These are phyloP conservation scores for Andricus quercusramuli DNA, from an alignment of 2,888 invertebrate genomes.

Conservation along the genomic window DNA sequence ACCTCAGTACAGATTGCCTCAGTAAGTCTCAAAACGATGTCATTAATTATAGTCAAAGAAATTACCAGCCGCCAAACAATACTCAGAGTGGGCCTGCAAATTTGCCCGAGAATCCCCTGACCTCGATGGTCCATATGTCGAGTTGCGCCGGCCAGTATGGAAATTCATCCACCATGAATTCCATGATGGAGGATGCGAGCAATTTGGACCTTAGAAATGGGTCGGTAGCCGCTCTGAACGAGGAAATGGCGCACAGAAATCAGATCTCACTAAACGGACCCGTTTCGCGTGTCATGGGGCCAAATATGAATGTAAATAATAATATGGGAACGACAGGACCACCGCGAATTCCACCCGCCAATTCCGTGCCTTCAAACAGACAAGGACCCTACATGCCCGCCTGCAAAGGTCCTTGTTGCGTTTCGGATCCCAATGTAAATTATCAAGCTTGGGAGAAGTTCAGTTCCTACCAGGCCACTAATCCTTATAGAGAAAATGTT, in stretches of 20 bases:
- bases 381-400: constrained; percentile 60
- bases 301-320: constrained; percentile 58
- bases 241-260: constrained; percentile 66
- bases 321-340: constrained; percentile 56
- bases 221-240: constrained; percentile 59
- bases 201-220: constrained; percentile 61
- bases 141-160: constrained; percentile 69
- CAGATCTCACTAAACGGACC: constrained; percentile 65
- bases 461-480: constrained; percentile 63
- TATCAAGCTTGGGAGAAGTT: constrained; percentile 73
- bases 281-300: constrained; percentile 60
- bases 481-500: constrained; percentile 68
- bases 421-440: constrained; percentile 63
- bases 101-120: constrained; percentile 53
- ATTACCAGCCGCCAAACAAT: constrained; percentile 60
- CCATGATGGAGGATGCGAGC: constrained; percentile 65
- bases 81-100: constrained; percentile 45
- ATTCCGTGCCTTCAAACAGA: constrained; percentile 54
- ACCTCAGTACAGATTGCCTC: constrained; percentile 62
- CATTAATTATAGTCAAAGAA: constrained; percentile 59
- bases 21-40: constrained; percentile 67
- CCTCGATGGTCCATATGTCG: constrained; percentile 68
- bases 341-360: constrained; percentile 58
- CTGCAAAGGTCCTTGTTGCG: constrained; percentile 74
- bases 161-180: constrained; percentile 62